Base-by-base conservation (phyloP, 2,797 vertebrate species). In the Argyrosomus regius region DNA sequence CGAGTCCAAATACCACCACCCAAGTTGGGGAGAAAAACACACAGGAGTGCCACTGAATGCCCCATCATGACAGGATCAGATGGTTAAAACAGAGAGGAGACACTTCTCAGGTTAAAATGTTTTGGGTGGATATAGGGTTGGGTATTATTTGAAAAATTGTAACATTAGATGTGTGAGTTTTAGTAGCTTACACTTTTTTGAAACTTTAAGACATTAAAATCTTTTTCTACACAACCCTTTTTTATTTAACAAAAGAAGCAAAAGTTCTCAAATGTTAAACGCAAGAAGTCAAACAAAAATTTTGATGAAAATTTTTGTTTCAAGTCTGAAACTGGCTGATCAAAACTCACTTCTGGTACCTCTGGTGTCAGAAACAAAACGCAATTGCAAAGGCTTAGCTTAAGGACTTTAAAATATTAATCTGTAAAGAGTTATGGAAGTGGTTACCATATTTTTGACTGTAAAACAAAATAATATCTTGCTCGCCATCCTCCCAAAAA, bases 1-100 rank as follows among this genome's bases (percentile, higher is more conserved):
- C 4, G 58, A 72, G 69, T 60, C 62, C 63, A 72, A 43, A 64
- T 67, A 68, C 20, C 76, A 85, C 87, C 87, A 83, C 84, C 86
- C 88, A 89, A 74, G 84, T 72, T 74, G 77, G 78, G 46, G 68
- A 28, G 58, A 3, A 53, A n/a, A 60, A 53, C 59, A 60, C 78
- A 77, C 49, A 59, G 58, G 49, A 80, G 75, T 49, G 78, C 24
- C 73, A 46, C 3, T 82, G 68, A 82, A 78, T 28, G 58, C 71
- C 52, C 2, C 68, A 72, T 56, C 31, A 2, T 22, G 39, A 7
- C 46, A 26, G 57, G 26, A n/a, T 65, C 68, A 63, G 41, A 56
- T 26, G 46, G 24, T 65, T 46, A 35, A 56, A 43, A 16, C 53
- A 22, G 59, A 54, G 35, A 46, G 39, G n/a, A 43, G 53, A 52